Evolutionary conservation across 2,113 vertebrate species (phyloP).

Genomic region (Hippocampus zosterae): DNA sequence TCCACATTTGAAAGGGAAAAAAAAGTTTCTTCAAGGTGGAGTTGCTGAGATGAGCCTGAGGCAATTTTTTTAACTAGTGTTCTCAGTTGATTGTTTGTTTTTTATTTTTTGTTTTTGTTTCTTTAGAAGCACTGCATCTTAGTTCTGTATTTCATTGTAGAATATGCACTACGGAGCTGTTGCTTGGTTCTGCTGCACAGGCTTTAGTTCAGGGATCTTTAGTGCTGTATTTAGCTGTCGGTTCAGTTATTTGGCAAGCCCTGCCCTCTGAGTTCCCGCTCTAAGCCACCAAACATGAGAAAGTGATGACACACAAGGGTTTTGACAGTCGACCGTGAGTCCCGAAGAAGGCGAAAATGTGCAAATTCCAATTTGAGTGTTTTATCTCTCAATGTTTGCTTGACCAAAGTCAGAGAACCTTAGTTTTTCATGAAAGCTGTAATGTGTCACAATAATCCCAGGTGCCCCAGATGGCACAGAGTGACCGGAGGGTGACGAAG

Average conservation of each 20-base stretch:
- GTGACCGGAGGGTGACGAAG: conserved; percentile 50
- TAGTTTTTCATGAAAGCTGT: conserved; percentile 57
- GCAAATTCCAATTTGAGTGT: not conserved
- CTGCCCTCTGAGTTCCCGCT: too few relatives aligned
- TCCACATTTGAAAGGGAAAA: conserved; percentile 23
- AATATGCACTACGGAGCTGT: conserved; percentile 4
- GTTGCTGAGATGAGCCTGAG: conserved; percentile 13
- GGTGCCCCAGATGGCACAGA: conserved; percentile 52
- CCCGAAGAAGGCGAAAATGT: conserved; percentile 1
- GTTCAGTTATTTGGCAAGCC: too few relatives aligned
- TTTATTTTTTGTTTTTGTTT: too few relatives aligned
- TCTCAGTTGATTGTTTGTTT: conserved; percentile 5
- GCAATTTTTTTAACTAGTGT: conserved; percentile 16
- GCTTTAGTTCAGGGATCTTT: not conserved
- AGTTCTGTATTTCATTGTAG: conserved; percentile 11
- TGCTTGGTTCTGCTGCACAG: not conserved
- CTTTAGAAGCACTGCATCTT: not conserved
- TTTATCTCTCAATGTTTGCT: conserved; percentile 28
- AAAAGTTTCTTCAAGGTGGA: conserved; percentile 22
- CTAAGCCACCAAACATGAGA: too few relatives aligned
- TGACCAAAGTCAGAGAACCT: conserved; percentile 33
- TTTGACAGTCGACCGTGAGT: too few relatives aligned
- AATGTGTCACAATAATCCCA: conserved; percentile 53
- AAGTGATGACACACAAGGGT: too few relatives aligned
- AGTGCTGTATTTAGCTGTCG: too few relatives aligned